Conservation (phyloP, 2,113 vertebrate genomes). For the Nothobranchius kuhntae region DNA sequence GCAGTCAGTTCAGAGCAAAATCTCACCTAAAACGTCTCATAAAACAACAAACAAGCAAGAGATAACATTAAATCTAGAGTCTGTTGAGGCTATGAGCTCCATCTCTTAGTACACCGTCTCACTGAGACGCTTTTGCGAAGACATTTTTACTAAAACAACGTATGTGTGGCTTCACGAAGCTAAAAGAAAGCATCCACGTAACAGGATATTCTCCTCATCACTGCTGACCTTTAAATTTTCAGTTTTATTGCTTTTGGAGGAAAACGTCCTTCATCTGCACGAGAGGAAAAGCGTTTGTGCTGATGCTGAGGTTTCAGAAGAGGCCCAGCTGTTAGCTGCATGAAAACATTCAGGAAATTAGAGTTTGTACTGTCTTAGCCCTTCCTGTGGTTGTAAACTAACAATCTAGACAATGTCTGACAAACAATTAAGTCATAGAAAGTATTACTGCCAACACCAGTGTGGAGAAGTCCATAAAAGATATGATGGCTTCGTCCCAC, state of each 20-base stretch:
- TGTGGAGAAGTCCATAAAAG: no score
- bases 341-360: slow-evolving; percentile 47
- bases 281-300: slow-evolving; percentile 18
- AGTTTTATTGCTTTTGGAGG: background rate
- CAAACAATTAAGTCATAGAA: no score
- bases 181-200: background rate
- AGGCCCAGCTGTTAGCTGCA: slow-evolving; percentile 43
- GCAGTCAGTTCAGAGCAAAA: no score
- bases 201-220: background rate
- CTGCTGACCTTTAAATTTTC: accelerated
- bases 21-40: no score
- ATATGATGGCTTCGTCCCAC: no score
- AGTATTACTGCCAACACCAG: no score
- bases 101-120: slow-evolving; percentile 4
- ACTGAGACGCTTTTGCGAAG: slow-evolving; percentile 10
- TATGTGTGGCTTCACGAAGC: background rate
- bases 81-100: background rate
- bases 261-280: background rate
- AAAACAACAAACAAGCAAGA: no score
- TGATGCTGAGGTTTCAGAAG: slow-evolving; percentile 29
- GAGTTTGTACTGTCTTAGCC: slow-evolving; percentile 26
- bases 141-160: background rate
- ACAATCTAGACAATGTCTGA: background rate
- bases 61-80: background rate
- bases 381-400: slow-evolving; percentile 10